These are phyloP conservation scores for Cheilosia pagana DNA, from an alignment of 2,888 invertebrate species.

Conservation along the genomic window DNA sequence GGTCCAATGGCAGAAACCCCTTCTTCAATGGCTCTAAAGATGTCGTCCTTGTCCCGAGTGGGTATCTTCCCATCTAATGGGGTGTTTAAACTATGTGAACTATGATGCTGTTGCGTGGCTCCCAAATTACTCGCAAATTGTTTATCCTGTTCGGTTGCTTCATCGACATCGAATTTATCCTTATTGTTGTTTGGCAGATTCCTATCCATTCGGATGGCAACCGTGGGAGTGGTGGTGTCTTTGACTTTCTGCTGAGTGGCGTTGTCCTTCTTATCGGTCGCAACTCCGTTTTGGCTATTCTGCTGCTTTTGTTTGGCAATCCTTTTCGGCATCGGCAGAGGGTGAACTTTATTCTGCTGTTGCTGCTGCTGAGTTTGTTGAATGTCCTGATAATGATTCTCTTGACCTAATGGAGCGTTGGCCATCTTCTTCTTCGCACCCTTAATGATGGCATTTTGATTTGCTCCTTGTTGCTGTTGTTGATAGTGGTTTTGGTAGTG, in stretches of 20 bases:
- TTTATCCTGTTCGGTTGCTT: constrained; percentile 20
- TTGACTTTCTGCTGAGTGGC: constrained; percentile 52
- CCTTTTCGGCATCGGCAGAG: not conserved
- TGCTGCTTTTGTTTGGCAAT: constrained; percentile 16
- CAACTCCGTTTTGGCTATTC: constrained; percentile 6
- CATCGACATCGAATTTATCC: constrained; percentile 9
- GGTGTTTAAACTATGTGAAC: constrained; percentile 52
- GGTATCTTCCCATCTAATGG: constrained; percentile 60
- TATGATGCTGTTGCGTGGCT: constrained; percentile 20
- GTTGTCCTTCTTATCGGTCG: constrained; percentile 48
- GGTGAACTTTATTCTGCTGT: constrained; percentile 23
- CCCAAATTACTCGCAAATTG: constrained; percentile 32
- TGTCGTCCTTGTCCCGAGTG: constrained; percentile 15
- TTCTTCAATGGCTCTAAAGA: constrained; percentile 17
- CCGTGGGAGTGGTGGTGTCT: constrained; percentile 20
- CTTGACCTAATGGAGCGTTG: constrained; percentile 69
- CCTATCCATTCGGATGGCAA: constrained; percentile 18
- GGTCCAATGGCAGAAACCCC: not conserved
- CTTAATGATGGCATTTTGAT: constrained; percentile 77
- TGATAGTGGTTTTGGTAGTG: constrained; percentile 16
- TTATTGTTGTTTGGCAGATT: constrained; percentile 16
- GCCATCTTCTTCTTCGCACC: constrained; percentile 81
- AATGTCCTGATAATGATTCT: constrained; percentile 50
- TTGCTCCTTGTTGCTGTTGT: constrained; percentile 43
- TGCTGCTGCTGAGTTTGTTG: constrained; percentile 41